Base-by-base conservation (phyloP, 1,140 invertebrate genomes). In the Scaptomyza montana region DNA sequence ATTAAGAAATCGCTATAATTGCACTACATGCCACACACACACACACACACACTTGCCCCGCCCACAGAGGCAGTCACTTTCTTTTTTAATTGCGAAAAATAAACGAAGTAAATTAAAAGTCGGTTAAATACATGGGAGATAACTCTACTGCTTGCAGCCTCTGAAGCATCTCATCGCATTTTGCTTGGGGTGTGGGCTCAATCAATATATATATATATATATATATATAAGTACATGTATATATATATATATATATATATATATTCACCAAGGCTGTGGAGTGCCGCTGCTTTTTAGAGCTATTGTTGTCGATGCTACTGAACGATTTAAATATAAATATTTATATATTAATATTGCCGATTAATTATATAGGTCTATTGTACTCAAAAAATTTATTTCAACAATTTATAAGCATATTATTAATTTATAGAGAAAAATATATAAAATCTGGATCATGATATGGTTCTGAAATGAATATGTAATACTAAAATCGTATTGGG, bases 1-100 rank as follows among this genome's bases (percentile, higher is more conserved):
- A 74, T 74, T 70, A 74, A 74, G 67, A 74, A 70, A 74, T 74
- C 67, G 51, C 47, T 36, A 30, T 70, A 74, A 74, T 74, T 70
- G 60, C 72, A 64, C 21, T 49, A 50, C 53, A 63, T 39, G 46
- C 43, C 28, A 21, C 30, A 49, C 21, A 56, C 33, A 36, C 25
- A 36, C 25, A 61, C 50, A 55, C 21, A 56, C 45, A 51, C 10
- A 25, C 19, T 53, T 54, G 59, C 50, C 59, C 41, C 67, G 60
- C 67, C 61, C 53, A 65, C 68, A 65, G 30, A 47, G 13, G 5
- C 21, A 28, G 16, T 54, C 13, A 60, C 70, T 73, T 73, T 73
- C 70, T 73, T 73, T 73, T 73, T 73, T 68, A 68, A 73, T 73
- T 73, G 65, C 70, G 33, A 61, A 66, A 46, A n/a, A 33, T 25